phyloP scores from a whole-genome alignment of 2,888 invertebrate species.

The Drosophila maculinotata region DNA sequence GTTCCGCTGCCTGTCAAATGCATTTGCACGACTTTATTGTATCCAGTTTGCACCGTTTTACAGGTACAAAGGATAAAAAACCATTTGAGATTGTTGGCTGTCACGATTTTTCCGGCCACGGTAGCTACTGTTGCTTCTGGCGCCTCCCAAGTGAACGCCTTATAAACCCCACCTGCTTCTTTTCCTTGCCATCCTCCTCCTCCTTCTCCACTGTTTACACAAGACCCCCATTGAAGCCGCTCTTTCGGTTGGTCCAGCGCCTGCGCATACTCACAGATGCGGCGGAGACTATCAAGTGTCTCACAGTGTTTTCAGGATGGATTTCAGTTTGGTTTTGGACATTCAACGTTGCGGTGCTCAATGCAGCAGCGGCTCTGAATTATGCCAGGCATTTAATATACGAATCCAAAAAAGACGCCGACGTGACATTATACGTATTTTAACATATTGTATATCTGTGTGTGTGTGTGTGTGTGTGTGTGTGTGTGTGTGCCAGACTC shows the following conservation, averaged over 20 bases:
- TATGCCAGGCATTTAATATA: not conserved
- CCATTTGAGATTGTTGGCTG: constrained; percentile 35
- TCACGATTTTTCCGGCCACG: constrained; percentile 12
- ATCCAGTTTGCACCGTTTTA: not conserved
- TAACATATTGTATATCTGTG: not conserved
- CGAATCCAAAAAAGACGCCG: constrained; percentile 30
- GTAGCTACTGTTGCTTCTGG: not conserved
- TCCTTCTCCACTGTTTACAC: constrained; percentile 2
- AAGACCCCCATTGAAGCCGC: constrained; percentile 32
- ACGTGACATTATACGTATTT: constrained; percentile 2
- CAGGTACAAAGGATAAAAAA: constrained; percentile 11
- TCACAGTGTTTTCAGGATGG: constrained; percentile 19
- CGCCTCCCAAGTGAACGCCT: constrained; percentile 22
- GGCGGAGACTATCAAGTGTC: constrained; percentile 4
- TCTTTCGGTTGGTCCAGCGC: constrained; percentile 45
- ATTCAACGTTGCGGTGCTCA: constrained; percentile 41
- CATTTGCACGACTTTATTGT: constrained; percentile 12
- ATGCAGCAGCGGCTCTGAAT: not conserved
- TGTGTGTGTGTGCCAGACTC: constrained; percentile 28
- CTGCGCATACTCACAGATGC: constrained; percentile 44
- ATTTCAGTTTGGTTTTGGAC: constrained; percentile 55
- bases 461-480: constrained; percentile 5
- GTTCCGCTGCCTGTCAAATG: constrained; percentile 2
- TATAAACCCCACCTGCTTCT: not conserved
- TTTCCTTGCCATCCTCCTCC: not conserved